Evolutionary conservation across 2,888 invertebrate genomes (phyloP).

Genomic region (Xanthorhoe designata): DNA sequence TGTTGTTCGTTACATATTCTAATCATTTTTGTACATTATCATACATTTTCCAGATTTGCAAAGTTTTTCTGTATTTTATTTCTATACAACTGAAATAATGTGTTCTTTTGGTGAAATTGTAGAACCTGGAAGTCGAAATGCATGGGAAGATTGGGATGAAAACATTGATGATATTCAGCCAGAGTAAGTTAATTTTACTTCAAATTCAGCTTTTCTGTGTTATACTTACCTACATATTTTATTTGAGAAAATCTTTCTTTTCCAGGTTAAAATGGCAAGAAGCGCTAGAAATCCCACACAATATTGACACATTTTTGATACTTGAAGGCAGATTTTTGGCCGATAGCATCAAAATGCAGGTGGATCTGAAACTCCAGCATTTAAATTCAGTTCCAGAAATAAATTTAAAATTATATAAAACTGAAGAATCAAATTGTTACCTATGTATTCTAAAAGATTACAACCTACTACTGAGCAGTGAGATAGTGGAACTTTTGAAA

Average conservation of each 20-base stretch:
- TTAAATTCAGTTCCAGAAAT: slow-evolving; percentile 63
- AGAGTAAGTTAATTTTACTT: slow-evolving; percentile 48
- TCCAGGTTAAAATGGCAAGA: slow-evolving; percentile 68
- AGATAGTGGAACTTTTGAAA: slow-evolving; percentile 68
- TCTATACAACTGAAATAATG: slow-evolving; percentile 50
- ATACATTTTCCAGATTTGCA: not conserved
- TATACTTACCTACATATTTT: not conserved
- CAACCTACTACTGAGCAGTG: slow-evolving; percentile 68
- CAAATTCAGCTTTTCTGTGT: not conserved
- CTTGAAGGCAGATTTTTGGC: slow-evolving; percentile 74
- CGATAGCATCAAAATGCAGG: slow-evolving; percentile 59
- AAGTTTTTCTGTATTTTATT: no score
- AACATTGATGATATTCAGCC: slow-evolving; percentile 45
- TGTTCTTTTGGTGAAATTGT: slow-evolving; percentile 74
- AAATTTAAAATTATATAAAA: slow-evolving; percentile 64
- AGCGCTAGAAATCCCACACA: slow-evolving; percentile 48
- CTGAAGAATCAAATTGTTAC: slow-evolving; percentile 56
- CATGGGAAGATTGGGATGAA: slow-evolving; percentile 82
- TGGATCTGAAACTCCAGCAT: slow-evolving; percentile 52
- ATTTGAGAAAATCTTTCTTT: slow-evolving; percentile 18
- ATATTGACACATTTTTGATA: slow-evolving; percentile 65
- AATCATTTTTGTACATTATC: no score
- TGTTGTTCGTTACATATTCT: not conserved
- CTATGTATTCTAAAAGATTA: slow-evolving; percentile 71
- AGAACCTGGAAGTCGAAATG: slow-evolving; percentile 70